Base-by-base conservation (phyloP, 2,797 vertebrate species). In the Sebastes taczanowskii region DNA sequence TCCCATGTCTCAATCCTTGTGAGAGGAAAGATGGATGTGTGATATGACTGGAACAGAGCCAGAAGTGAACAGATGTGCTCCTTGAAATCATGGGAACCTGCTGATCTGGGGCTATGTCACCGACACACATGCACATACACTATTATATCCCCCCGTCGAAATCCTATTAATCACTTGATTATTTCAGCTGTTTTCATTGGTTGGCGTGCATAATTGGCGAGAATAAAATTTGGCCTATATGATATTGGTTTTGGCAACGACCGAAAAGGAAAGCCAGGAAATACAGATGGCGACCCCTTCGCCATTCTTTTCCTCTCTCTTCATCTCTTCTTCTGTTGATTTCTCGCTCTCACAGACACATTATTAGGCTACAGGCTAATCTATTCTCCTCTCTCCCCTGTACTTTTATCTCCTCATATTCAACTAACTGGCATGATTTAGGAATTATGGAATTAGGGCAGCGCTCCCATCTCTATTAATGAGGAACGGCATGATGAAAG, bases 401-500 rank as follows among this genome's bases (percentile, higher is more conserved):
- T 90, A 87, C 85, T 89, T 91, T 92, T 92, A 90, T 92, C 88
- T 93, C 85, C 81, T 87, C 79, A 46, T 74, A 89, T 90, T 91
- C 86, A 88, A 82, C 87, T 93, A 93, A 94, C 93, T 85, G 89
- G 83, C 90, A 91, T 94, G 90, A 93, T 94, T 93, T 90, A 91
- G 90, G 92, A 94, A 93, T 95, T 94, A 94, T 93, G 91, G 93
- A 94, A 94, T 94, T 93, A 94, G 93, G 94, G 91, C 94, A 95
- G 83, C 71, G 66, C 87, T 91, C 90, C 91, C 90, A 89, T 91
- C 90, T 92, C 90, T 91, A 90, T 94, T 94, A 94, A 94, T 94
- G 94, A 92, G 93, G 80, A 93, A 80, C 67, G 66, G 88, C 88
- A 84, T 91, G 92, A 94, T 94, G 86, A 94, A 94, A 92, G 92